Conservation (phyloP, 2,113 vertebrate genomes). For the Phalacrocorax brasilianus region DNA sequence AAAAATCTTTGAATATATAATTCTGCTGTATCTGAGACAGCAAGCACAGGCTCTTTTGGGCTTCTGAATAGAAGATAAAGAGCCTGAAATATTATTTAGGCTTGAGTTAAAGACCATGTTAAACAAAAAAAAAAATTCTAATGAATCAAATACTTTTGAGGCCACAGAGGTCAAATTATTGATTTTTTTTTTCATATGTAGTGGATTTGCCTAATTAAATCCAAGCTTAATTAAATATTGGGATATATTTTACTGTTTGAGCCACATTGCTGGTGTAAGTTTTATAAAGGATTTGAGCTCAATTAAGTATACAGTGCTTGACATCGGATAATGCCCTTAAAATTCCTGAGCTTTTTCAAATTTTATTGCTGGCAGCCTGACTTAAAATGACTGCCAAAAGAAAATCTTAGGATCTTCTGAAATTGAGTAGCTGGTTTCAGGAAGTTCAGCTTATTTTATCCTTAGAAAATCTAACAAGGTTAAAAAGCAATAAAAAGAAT, state of each 20-base stretch:
- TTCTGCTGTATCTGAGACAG: not conserved
- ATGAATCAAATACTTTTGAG: not conserved
- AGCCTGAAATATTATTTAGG: not conserved
- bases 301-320: not conserved
- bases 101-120: not conserved
- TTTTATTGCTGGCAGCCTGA: slow-evolving; percentile 14
- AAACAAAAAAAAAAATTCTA: not conserved
- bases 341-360: slow-evolving; percentile 32
- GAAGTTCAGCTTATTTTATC: not conserved
- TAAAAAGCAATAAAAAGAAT: slow-evolving; percentile 32
- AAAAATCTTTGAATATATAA: not conserved
- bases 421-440: not conserved
- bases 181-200: not conserved
- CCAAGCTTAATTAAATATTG: not conserved
- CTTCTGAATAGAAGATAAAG: not conserved
- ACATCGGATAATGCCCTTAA: slow-evolving; percentile 15
- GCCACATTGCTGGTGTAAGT: not conserved
- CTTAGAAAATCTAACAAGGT: slow-evolving; percentile 20
- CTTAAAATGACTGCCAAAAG: slow-evolving; percentile 6
- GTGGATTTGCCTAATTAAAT: not conserved
- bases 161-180: not conserved
- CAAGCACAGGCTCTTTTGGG: not conserved
- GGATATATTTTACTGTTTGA: not conserved
- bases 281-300: not conserved
- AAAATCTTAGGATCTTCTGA: slow-evolving; percentile 16